Evolutionary conservation across 2,888 invertebrate species (phyloP), one percentile per base, ranked within the genome.

Genomic region (Aphelenchoides bicaudatus): DNA sequence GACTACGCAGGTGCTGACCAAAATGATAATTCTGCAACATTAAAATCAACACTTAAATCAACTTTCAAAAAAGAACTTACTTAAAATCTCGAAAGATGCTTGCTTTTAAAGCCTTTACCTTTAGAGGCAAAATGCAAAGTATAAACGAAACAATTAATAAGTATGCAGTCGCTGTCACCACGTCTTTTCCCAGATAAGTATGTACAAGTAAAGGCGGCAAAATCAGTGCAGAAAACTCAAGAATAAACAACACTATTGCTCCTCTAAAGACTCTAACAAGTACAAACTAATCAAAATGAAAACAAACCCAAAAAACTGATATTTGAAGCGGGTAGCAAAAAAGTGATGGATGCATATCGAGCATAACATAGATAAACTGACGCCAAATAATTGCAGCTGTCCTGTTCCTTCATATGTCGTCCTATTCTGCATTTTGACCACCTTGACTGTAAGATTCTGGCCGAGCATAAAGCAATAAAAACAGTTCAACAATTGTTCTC

Each of bases 1-100:
- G 65, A 88, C 88, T 55, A 89, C 83, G 0, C 85, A 85, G 3
- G 91, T 88, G 47, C 88, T 83, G 8, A 89, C 52, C 58, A 77
- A 59, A 13, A 69, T 58, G 13, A 16, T 34, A 16, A 34, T 16
- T 34, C 34, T 34, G 16, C n/a, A n/a, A n/a, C n/a, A n/a, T n/a
- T n/a, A n/a, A n/a, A n/a, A n/a, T n/a, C n/a, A n/a, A n/a, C n/a
- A n/a, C n/a, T n/a, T n/a, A n/a, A n/a, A n/a, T n/a, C n/a, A n/a
- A n/a, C n/a, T n/a, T n/a, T n/a, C n/a, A n/a, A n/a, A n/a, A n/a
- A n/a, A 48, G 13, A 19, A 52, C 27, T 21, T 4, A 1, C 52
- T 25, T 53, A 29, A 47, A 50, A 23, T 25, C 50, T 27, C 23
- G 30, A 13, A 30, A 29, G 28, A 38, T 29, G 49, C 34, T 38